Evolutionary conservation across 2,113 vertebrate species (phyloP).

Genomic region (Macrotus californicus): DNA sequence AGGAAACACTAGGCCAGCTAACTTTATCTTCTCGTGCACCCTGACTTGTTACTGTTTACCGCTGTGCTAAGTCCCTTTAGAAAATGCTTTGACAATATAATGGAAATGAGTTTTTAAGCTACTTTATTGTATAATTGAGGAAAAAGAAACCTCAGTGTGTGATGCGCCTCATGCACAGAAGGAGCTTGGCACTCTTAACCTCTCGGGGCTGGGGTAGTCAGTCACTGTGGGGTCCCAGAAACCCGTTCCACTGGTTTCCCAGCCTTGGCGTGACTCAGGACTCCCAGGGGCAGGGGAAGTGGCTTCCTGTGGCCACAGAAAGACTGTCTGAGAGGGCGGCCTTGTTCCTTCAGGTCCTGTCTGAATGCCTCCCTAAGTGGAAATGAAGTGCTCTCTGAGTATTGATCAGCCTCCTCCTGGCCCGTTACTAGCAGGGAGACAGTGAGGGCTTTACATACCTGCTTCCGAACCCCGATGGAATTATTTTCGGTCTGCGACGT

Average conservation of each 20-base stretch:
- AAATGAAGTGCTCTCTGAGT: background rate
- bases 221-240: background rate
- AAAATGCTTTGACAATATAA: background rate
- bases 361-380: background rate
- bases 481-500: background rate
- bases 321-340: background rate
- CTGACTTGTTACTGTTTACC: background rate
- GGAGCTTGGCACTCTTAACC: background rate
- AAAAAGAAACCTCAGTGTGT: background rate
- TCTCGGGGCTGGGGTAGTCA: background rate
- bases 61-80: background rate
- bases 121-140: background rate
- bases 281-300: background rate
- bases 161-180: background rate
- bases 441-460: background rate
- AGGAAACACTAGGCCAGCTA: background rate
- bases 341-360: background rate
- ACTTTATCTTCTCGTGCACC: background rate
- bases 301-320: background rate
- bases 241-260: background rate
- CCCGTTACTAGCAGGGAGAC: background rate
- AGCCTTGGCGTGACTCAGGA: background rate
- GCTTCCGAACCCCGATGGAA: background rate
- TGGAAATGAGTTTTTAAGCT: background rate
- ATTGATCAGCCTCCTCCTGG: background rate